These are phyloP conservation scores for Panagrolaimus sp. DNA, from an alignment of 1,140 invertebrate species.

Conservation along the genomic window DNA sequence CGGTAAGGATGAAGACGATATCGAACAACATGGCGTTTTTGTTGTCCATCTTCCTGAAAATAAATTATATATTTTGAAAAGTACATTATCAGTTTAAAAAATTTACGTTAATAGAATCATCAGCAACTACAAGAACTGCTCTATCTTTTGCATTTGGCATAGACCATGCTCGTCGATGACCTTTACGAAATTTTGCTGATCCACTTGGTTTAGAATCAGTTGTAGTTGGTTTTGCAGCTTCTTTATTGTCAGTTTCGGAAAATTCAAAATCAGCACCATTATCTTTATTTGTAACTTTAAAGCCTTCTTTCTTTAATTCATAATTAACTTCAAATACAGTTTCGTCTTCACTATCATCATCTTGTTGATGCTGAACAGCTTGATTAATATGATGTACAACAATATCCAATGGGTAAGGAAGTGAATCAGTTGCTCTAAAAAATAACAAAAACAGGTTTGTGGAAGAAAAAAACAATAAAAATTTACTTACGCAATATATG, in stretches of 20 bases:
- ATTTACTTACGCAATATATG: background rate
- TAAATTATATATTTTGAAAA: background rate
- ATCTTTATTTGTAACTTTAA: constrained; percentile 14
- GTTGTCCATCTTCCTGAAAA: background rate
- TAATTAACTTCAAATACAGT: background rate
- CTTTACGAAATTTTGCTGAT: constrained; percentile 7
- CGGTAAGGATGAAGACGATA: constrained; percentile 1
- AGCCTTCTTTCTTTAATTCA: constrained; percentile 12
- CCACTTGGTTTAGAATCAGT: background rate
- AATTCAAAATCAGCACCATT: constrained; percentile 12
- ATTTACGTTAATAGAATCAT: constrained; percentile 12
- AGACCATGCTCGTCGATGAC: constrained; percentile 18
- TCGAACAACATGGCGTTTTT: background rate
- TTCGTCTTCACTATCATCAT: constrained; percentile 8
- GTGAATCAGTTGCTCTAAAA: background rate
- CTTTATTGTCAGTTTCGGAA: no score
- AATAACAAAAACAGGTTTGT: background rate
- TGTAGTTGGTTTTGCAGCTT: background rate
- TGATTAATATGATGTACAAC: background rate
- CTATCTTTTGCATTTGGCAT: constrained; percentile 10
- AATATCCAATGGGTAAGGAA: constrained; percentile 12
- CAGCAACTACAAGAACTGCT: background rate
- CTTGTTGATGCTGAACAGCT: background rate
- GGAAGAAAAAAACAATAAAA: background rate
- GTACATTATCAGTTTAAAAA: background rate